A percentile compares a stretch with the other conserved stretches of the same genome.
Evolutionary conservation across 2,113 vertebrate genomes (phyloP).

Genomic region (Alosa alosa): DNA sequence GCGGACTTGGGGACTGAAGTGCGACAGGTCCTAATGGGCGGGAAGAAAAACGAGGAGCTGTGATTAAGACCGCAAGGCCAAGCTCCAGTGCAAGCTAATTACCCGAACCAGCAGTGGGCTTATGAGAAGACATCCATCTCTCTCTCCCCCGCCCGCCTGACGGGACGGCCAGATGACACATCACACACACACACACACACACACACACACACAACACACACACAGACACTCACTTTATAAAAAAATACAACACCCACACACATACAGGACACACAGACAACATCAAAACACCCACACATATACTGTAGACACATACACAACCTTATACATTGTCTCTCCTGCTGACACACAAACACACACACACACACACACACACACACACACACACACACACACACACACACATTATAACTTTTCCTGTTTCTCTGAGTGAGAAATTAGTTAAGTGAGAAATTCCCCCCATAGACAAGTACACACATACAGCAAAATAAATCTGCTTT

Average conservation of each 20-base stretch:
- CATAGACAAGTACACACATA: neutral
- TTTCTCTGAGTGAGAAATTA: neutral
- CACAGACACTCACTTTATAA: neutral
- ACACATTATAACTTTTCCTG: neutral
- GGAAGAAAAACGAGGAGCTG: slow-evolving; percentile 22
- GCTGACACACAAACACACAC: neutral
- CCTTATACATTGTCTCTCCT: no score
- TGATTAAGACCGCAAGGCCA: slow-evolving; percentile 25
- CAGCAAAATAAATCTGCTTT: neutral
- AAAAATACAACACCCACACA: no score
- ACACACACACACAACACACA: neutral
- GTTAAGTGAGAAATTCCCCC: neutral
- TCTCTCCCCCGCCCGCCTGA: neutral
- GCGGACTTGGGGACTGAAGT: slow-evolving; percentile 43
- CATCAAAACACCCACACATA: neutral
- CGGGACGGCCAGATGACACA: neutral
- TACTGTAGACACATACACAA: neutral
- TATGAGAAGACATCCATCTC: slow-evolving; percentile 21
- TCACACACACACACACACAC: neutral
- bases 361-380: neutral
- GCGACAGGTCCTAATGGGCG: slow-evolving; percentile 17
- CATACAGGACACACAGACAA: no score
- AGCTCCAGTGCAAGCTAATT: slow-evolving; percentile 11
- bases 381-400: neutral
- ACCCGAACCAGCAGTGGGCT: slow-evolving; percentile 28